Conservation (phyloP, 2,113 vertebrate species). For the Salvator merianae region DNA sequence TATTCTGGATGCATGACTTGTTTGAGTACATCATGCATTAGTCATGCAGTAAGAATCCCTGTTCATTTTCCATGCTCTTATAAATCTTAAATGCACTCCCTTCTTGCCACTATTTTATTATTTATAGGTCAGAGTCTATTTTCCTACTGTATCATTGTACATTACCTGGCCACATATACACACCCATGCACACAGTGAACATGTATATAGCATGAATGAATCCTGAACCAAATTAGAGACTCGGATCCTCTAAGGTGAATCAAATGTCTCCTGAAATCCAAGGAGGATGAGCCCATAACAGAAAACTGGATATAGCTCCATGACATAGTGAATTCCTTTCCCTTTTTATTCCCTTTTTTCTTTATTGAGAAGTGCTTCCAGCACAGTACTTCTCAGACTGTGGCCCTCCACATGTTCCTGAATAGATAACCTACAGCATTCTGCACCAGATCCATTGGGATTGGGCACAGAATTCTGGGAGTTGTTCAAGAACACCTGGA, state of each 20-base stretch:
- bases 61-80: constrained; percentile 50
- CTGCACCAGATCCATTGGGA: too few relatives aligned
- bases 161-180: not conserved
- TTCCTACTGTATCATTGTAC: not conserved
- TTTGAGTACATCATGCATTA: constrained; percentile 58
- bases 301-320: too few relatives aligned
- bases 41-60: constrained; percentile 33
- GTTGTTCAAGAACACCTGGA: too few relatives aligned
- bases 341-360: too few relatives aligned
- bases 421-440: too few relatives aligned
- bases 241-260: not conserved
- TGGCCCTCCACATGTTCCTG: too few relatives aligned
- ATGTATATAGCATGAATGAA: not conserved
- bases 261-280: not conserved
- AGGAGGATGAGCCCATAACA: too few relatives aligned
- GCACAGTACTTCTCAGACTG: too few relatives aligned
- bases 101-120: constrained; percentile 35
- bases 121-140: constrained; percentile 16
- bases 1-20: constrained; percentile 64
- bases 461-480: too few relatives aligned
- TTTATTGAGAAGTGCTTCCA: too few relatives aligned
- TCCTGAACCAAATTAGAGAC: not conserved
- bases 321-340: too few relatives aligned
- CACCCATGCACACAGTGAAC: not conserved
- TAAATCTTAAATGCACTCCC: constrained; percentile 38